Percentiles rank a stretch among this genome's conserved stretches.
Conservation (phyloP, 2,888 invertebrate species). For the Allophyes oxyacanthae region DNA sequence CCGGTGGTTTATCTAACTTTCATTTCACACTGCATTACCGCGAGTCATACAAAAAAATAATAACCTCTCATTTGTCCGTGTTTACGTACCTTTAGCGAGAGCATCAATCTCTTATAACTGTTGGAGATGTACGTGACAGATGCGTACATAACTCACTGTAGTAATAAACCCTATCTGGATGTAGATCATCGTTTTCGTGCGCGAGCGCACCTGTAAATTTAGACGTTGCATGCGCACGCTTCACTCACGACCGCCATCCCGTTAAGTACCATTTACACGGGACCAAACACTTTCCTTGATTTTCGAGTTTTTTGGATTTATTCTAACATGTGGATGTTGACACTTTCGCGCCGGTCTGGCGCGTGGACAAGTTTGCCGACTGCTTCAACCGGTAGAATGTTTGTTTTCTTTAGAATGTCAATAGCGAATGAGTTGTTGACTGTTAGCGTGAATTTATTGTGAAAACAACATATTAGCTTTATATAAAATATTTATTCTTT, state of each 20-base stretch:
- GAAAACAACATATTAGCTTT: slow-evolving; percentile 29
- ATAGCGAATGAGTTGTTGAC: slow-evolving; percentile 35
- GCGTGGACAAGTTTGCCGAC: slow-evolving; percentile 42
- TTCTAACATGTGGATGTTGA: slow-evolving; percentile 29
- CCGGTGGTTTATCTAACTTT: slow-evolving; percentile 52
- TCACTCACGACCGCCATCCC: slow-evolving; percentile 64
- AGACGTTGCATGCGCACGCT: slow-evolving; percentile 69
- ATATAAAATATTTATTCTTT: slow-evolving; percentile 29
- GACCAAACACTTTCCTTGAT: slow-evolving; percentile 61
- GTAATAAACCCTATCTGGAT: slow-evolving; percentile 67
- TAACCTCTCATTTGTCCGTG: slow-evolving; percentile 60
- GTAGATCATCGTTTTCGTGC: slow-evolving; percentile 68
- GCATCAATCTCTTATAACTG: slow-evolving; percentile 65
- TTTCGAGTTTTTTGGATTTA: slow-evolving; percentile 23
- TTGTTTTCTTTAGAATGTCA: slow-evolving; percentile 40
- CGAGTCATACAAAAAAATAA: slow-evolving; percentile 56
- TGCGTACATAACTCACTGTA: slow-evolving; percentile 60
- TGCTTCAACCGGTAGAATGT: slow-evolving; percentile 42
- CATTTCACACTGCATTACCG: slow-evolving; percentile 66
- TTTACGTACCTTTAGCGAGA: slow-evolving; percentile 53
- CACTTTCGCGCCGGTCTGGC: slow-evolving; percentile 37
- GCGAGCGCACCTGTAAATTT: slow-evolving; percentile 73
- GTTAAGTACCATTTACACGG: slow-evolving; percentile 60
- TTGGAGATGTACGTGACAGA: slow-evolving; percentile 67
- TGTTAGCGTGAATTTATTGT: slow-evolving; percentile 23